Conservation (phyloP, 1,140 invertebrate genomes). For the Nebria ingens region DNA sequence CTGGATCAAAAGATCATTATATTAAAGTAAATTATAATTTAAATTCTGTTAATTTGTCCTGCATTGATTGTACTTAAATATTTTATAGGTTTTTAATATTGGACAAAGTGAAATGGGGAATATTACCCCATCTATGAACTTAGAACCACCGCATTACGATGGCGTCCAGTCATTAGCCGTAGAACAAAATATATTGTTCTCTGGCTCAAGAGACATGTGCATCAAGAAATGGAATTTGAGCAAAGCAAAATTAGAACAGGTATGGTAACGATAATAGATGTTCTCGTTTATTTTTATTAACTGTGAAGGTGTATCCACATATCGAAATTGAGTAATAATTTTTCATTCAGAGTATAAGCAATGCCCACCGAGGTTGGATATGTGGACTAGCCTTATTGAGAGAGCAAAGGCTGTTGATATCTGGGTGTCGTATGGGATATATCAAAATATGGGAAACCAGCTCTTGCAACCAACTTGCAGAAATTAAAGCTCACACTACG, state of each 20-base stretch:
- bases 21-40: constrained; percentile 42
- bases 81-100: constrained; percentile 7
- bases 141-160: constrained; percentile 86
- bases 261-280: constrained; percentile 27
- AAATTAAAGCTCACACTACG: constrained; percentile 61
- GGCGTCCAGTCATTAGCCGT: constrained; percentile 75
- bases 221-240: constrained; percentile 80
- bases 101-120: constrained; percentile 43
- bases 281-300: not conserved
- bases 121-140: constrained; percentile 52
- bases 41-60: too few relatives aligned
- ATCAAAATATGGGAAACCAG: constrained; percentile 64
- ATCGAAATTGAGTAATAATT: too few relatives aligned
- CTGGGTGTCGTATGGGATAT: constrained; percentile 66
- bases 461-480: constrained; percentile 50
- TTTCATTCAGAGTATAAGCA: constrained; percentile 54
- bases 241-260: constrained; percentile 57
- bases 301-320: too few relatives aligned
- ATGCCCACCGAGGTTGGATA: constrained; percentile 86
- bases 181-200: constrained; percentile 58
- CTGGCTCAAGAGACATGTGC: constrained; percentile 76
- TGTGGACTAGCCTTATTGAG: constrained; percentile 62
- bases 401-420: constrained; percentile 49
- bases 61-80: too few relatives aligned
- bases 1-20: constrained; percentile 85